Evolutionary conservation across 2,113 vertebrate genomes (phyloP).

Genomic region (Lagopus muta): DNA sequence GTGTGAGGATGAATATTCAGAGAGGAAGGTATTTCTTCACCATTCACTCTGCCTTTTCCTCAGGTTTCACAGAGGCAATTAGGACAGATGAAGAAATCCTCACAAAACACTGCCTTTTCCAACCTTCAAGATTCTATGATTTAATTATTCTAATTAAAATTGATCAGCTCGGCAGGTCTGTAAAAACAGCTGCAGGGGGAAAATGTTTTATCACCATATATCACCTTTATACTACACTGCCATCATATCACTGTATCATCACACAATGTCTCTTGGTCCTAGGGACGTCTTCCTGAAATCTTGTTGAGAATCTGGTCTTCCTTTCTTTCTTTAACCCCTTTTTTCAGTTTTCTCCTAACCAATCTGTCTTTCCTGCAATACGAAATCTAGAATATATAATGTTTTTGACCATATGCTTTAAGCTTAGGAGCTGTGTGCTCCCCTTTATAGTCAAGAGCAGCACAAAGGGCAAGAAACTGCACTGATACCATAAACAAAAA

Average conservation of each 20-base stretch:
- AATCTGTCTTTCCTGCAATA: neutral
- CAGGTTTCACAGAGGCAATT: neutral
- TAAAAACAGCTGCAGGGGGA: neutral
- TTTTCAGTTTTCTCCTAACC: neutral
- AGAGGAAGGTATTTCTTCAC: neutral
- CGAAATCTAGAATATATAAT: neutral
- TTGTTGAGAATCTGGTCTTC: neutral
- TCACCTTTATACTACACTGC: no score
- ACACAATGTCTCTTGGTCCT: neutral
- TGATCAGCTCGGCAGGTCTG: neutral
- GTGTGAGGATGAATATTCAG: neutral
- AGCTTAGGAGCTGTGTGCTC: neutral
- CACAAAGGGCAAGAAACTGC: neutral
- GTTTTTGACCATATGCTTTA: neutral
- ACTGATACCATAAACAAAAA: neutral
- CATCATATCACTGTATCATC: neutral
- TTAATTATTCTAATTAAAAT: no score
- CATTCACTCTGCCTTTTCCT: neutral
- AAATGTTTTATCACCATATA: neutral
- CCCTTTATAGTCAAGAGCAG: neutral
- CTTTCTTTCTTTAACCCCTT: neutral
- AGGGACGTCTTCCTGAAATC: neutral
- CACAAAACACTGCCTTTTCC: neutral
- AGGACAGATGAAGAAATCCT: neutral
- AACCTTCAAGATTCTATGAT: no score